Percentiles rank a stretch among this genome's conserved stretches.
Evolutionary conservation across 2,797 vertebrate species (phyloP).

Genomic region (Amblyraja radiata): DNA sequence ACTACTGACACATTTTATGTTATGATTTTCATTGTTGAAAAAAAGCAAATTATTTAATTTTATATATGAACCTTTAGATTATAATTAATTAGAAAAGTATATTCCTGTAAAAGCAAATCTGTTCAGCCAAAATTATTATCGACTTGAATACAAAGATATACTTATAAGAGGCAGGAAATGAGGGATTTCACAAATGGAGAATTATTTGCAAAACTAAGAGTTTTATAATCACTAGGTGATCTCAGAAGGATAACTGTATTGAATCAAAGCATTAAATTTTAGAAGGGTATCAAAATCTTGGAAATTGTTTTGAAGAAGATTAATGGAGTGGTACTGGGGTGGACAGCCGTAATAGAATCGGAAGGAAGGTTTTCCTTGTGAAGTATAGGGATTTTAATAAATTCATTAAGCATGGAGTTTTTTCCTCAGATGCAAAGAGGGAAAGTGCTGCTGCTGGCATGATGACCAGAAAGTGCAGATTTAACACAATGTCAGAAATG

Average conservation of each 20-base stretch:
- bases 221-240: background rate
- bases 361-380: background rate
- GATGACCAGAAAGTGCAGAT: background rate
- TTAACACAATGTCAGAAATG: background rate
- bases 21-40: background rate
- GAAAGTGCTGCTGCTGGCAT: background rate
- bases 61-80: background rate
- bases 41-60: background rate
- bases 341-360: background rate
- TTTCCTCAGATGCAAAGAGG: background rate
- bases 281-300: background rate
- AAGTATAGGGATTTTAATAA: background rate
- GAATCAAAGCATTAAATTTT: background rate
- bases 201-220: background rate
- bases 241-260: background rate
- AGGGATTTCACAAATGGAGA: background rate
- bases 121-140: background rate
- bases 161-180: background rate
- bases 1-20: background rate
- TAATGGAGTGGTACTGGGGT: background rate
- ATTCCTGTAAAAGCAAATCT: too few relatives aligned
- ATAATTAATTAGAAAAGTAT: background rate
- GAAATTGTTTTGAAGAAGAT: background rate
- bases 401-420: background rate
- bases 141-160: background rate